phyloP scores from a whole-genome alignment of 2,797 vertebrate species.

The Enteromius mattozi region DNA sequence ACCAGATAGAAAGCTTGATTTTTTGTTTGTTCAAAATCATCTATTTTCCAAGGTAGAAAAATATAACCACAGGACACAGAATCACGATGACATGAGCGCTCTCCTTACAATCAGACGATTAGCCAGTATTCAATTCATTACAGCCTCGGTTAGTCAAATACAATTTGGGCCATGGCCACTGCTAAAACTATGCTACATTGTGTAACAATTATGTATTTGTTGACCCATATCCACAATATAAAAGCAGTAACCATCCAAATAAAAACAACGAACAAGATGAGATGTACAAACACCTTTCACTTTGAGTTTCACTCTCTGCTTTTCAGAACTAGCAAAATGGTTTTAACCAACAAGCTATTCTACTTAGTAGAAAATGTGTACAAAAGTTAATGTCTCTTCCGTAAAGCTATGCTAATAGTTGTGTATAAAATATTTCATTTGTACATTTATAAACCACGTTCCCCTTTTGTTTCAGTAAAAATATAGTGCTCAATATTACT shows the following conservation, averaged over 20 bases:
- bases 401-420: constrained; percentile 83
- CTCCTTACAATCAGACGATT: not conserved
- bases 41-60: constrained; percentile 45
- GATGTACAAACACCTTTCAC: constrained; percentile 25
- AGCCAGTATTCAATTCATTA: not conserved
- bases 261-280: constrained; percentile 41
- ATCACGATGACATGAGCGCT: constrained; percentile 42
- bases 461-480: constrained; percentile 75
- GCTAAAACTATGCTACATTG: not conserved
- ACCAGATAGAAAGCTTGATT: constrained; percentile 61
- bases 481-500: constrained; percentile 79
- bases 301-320: constrained; percentile 59
- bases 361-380: constrained; percentile 86
- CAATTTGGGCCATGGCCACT: not conserved
- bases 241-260: constrained; percentile 16
- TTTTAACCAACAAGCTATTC: constrained; percentile 76
- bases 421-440: constrained; percentile 86
- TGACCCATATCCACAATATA: not conserved
- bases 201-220: not conserved
- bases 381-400: constrained; percentile 63
- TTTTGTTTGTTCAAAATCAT: constrained; percentile 57
- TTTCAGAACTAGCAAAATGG: constrained; percentile 74
- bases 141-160: not conserved
- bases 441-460: constrained; percentile 86
- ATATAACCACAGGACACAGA: constrained; percentile 57